A percentile compares a stretch with the other conserved stretches of the same genome.
These are phyloP conservation scores for Smithornis capensis DNA, from an alignment of 2,113 vertebrate species.

Conservation along the genomic window DNA sequence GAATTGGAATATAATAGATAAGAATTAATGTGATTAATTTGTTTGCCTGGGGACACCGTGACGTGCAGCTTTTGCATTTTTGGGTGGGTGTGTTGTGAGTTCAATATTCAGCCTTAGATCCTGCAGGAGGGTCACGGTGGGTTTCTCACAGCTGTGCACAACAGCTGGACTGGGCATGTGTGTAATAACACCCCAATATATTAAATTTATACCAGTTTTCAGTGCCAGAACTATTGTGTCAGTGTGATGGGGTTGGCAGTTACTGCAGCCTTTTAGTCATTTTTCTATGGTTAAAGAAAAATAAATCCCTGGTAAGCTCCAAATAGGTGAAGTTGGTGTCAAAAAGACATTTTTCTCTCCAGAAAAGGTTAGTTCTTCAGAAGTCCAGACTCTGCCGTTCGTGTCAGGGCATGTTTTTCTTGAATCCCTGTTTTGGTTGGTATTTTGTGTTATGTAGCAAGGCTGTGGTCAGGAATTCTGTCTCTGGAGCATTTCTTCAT, in stretches of 20 bases:
- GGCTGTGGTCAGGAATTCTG: conserved; percentile 42
- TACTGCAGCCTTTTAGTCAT: not conserved
- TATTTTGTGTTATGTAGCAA: not conserved
- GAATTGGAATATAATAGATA: not conserved
- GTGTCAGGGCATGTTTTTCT: conserved; percentile 14
- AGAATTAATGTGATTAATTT: not conserved
- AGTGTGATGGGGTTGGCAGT: not conserved
- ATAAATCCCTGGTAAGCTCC: not conserved
- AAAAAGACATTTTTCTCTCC: not conserved
- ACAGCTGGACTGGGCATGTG: not conserved
- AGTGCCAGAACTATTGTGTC: not conserved
- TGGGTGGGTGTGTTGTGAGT: not conserved
- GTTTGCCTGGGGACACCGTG: not conserved
- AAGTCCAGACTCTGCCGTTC: not conserved
- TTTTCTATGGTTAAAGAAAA: not conserved
- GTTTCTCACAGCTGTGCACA: not conserved
- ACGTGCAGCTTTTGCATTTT: not conserved
- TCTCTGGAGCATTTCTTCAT: conserved; percentile 13
- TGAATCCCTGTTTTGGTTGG: conserved; percentile 24
- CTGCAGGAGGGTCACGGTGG: rapidly evolving
- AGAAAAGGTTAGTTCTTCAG: not conserved
- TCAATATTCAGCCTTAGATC: not conserved
- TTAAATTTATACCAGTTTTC: not conserved
- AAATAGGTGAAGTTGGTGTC: not conserved
- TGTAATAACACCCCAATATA: not conserved